Evolutionary conservation across 2,888 invertebrate species (phyloP).

Genomic region (Scaptomyza tumidula): DNA sequence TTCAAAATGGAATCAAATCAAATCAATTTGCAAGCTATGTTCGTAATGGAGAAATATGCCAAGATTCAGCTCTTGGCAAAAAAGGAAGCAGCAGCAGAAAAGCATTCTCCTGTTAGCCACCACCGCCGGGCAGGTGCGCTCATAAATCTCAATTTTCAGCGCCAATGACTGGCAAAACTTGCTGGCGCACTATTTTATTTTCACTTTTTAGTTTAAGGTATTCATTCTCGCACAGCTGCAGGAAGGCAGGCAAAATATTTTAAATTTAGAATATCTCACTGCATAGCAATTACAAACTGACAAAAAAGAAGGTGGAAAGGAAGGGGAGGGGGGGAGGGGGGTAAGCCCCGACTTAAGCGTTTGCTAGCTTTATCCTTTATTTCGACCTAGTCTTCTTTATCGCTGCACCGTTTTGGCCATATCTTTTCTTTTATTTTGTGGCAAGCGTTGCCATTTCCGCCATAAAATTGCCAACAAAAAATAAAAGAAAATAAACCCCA

Average conservation of each 20-base stretch:
- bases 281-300: slow-evolving; percentile 43
- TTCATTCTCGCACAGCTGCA: slow-evolving; percentile 36
- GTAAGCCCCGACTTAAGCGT: slow-evolving; percentile 47
- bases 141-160: slow-evolving; percentile 76
- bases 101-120: no score
- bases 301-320: background rate
- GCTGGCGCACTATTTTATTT: slow-evolving; percentile 29
- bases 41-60: slow-evolving; percentile 78
- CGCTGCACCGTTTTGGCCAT: slow-evolving; percentile 54
- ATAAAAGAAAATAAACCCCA: background rate
- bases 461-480: slow-evolving; percentile 60
- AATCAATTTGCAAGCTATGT: slow-evolving; percentile 71
- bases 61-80: slow-evolving; percentile 63
- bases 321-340: background rate
- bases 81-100: slow-evolving; percentile 23
- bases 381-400: slow-evolving; percentile 79
- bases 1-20: slow-evolving; percentile 77
- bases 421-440: slow-evolving; percentile 78
- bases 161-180: slow-evolving; percentile 72
- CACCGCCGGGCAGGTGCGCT: slow-evolving; percentile 51
- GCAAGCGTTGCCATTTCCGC: slow-evolving; percentile 76
- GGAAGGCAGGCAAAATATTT: slow-evolving; percentile 32
- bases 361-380: slow-evolving; percentile 74
- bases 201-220: slow-evolving; percentile 28
- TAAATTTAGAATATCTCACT: slow-evolving; percentile 46